These are phyloP conservation scores for Lota lota DNA, from an alignment of 2,113 vertebrate species.

Conservation along the genomic window DNA sequence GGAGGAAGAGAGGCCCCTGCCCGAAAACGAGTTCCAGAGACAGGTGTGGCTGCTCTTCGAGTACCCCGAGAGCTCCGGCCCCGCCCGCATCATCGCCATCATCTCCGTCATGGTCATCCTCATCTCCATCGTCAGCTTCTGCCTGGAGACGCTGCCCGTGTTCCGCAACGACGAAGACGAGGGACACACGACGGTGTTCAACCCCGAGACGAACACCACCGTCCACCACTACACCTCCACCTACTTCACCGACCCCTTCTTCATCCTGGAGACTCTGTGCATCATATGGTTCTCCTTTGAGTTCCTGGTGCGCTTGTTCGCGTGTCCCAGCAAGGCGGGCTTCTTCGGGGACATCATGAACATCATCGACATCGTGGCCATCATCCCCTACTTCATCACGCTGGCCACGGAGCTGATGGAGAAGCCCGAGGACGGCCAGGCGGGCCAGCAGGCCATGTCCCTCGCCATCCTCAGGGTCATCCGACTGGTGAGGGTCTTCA, in stretches of 20 bases:
- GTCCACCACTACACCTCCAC: constrained; percentile 80
- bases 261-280: constrained; percentile 97
- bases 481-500: constrained; percentile 92
- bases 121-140: constrained; percentile 98
- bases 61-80: constrained; percentile 97
- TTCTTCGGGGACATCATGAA: constrained; percentile 99
- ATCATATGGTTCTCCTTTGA: constrained; percentile 99
- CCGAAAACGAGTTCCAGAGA: constrained; percentile 96
- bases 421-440: constrained; percentile 90
- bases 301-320: constrained; percentile 96
- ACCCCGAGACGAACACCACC: constrained; percentile 85
- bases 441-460: constrained; percentile 98
- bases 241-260: constrained; percentile 97
- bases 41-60: constrained; percentile 98
- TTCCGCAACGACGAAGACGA: constrained; percentile 93
- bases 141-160: constrained; percentile 92
- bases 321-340: constrained; percentile 95
- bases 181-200: constrained; percentile 76
- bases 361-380: constrained; percentile 97
- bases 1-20: constrained; percentile 93
- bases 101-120: constrained; percentile 99
- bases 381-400: constrained; percentile 98
- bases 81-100: constrained; percentile 97
- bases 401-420: constrained; percentile 93
- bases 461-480: constrained; percentile 97